Evolutionary conservation across 2,888 invertebrate species (phyloP).

Genomic region (Eubasilissa splendida): DNA sequence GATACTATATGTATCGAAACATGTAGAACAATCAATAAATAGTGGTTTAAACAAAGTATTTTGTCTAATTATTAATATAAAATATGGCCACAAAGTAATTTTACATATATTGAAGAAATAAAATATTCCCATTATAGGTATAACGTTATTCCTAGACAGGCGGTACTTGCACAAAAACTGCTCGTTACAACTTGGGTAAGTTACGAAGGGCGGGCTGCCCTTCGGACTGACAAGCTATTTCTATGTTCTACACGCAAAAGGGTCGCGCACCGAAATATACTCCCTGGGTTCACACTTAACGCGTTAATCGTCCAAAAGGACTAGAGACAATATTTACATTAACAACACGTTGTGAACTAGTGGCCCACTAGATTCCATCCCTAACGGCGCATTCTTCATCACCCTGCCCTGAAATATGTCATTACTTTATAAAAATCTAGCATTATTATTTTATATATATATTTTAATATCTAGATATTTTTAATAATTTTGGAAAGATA

Average conservation of each 20-base stretch:
- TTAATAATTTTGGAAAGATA: no score
- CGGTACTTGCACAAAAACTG: background rate
- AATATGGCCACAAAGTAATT: background rate
- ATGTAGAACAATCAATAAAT: no score
- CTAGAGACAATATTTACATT: constrained; percentile 14
- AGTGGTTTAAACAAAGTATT: no score
- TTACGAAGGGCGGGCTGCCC: background rate
- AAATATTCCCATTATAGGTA: no score
- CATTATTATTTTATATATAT: no score
- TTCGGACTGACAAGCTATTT: constrained; percentile 3
- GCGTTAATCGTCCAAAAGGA: constrained; percentile 21
- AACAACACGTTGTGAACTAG: constrained; percentile 1
- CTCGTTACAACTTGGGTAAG: background rate
- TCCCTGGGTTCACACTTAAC: background rate
- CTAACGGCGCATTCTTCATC: background rate
- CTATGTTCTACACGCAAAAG: background rate
- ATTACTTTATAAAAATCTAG: no score
- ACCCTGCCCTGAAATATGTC: no score
- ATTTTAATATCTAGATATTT: no score
- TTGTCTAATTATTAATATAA: no score
- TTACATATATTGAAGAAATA: no score
- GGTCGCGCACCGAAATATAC: constrained; percentile 3
- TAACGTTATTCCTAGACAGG: background rate
- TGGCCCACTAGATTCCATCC: background rate
- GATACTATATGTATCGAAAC: no score